A percentile compares a stretch with the other conserved stretches of the same genome.
Conservation (phyloP, 2,888 invertebrate genomes). For the Steromphala cineraria region DNA sequence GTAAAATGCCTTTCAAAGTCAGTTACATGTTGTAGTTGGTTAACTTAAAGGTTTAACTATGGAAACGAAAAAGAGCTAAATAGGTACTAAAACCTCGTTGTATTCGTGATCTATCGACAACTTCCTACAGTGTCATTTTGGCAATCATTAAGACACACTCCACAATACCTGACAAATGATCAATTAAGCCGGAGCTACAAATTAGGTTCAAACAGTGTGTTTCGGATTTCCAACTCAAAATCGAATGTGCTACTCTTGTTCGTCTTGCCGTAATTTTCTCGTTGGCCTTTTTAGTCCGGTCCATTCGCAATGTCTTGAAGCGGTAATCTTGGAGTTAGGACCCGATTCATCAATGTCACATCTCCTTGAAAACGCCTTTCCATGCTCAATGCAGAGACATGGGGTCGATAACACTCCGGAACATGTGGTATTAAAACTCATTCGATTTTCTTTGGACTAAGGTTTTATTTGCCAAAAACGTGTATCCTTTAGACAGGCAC, state of each 20-base stretch:
- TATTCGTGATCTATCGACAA: neutral
- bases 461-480: neutral
- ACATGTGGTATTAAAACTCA: slow-evolving; percentile 1
- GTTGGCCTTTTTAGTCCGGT: neutral
- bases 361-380: neutral
- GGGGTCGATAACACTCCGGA: neutral
- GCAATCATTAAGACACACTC: neutral
- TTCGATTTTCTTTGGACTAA: neutral
- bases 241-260: neutral
- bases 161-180: neutral
- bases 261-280: neutral
- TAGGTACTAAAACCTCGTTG: no score
- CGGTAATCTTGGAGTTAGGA: neutral
- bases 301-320: neutral
- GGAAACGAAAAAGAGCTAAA: no score
- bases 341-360: neutral
- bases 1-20: no score
- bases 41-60: no score
- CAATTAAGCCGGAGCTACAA: neutral
- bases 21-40: no score
- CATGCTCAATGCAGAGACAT: neutral
- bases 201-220: slow-evolving; percentile 10
- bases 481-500: neutral
- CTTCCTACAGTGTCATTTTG: neutral
- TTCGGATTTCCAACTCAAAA: slow-evolving; percentile 2